Conservation (phyloP, 2,113 vertebrate genomes). For the Strix uralensis region DNA sequence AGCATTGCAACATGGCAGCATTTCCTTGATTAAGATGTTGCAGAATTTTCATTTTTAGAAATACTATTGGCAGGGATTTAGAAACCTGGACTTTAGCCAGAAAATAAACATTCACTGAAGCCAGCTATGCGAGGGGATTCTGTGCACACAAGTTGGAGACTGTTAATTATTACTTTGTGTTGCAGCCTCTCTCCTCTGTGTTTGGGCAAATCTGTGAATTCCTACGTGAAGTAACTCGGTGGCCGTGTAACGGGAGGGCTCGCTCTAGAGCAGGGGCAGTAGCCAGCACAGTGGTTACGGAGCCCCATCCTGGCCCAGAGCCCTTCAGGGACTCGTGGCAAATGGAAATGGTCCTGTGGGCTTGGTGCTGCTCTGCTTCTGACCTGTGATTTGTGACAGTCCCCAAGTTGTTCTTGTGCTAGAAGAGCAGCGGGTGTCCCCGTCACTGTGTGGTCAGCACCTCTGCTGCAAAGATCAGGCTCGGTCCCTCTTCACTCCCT, state of each 20-base stretch:
- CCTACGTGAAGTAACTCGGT: background rate
- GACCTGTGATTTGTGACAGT: background rate
- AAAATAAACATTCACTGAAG: background rate
- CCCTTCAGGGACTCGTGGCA: background rate
- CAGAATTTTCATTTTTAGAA: conserved; percentile 13
- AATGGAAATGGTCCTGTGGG: too few species aligned
- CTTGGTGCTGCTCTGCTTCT: background rate
- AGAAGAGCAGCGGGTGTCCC: background rate
- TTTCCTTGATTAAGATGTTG: conserved; percentile 4
- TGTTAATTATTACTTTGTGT: background rate
- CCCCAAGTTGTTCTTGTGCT: background rate
- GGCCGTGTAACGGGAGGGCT: rapidly evolving
- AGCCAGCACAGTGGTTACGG: background rate
- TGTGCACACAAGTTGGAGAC: background rate
- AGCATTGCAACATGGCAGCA: background rate
- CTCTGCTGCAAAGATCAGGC: background rate
- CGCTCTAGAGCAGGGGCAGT: background rate
- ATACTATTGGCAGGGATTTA: background rate
- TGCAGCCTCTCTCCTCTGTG: background rate
- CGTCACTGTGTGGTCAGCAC: background rate
- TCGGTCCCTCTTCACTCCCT: background rate
- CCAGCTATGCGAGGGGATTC: background rate
- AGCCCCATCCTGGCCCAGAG: background rate
- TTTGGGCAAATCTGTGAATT: background rate
- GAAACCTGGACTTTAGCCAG: conserved; percentile 5